phyloP scores from a whole-genome alignment of 2,797 vertebrate genomes.

The Delichon dasypus region DNA sequence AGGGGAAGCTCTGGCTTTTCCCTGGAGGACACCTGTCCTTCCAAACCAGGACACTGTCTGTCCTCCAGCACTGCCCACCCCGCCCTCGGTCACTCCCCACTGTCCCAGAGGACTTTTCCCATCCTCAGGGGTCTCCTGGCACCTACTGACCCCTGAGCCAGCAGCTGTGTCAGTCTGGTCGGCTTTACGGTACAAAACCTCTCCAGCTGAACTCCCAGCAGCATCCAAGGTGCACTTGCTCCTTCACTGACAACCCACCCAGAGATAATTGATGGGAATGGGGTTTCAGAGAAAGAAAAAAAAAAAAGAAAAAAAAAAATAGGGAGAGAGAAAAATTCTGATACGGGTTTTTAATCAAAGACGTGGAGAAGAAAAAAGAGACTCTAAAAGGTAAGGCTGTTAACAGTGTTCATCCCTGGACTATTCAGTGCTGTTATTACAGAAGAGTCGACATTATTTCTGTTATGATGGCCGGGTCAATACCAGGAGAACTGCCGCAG shows the following conservation, averaged over 20 bases:
- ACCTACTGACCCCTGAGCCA: fast-evolving
- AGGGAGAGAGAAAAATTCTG: not conserved
- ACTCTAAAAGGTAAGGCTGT: fast-evolving
- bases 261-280: not conserved
- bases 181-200: fast-evolving
- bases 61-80: not conserved
- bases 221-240: not conserved
- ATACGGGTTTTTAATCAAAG: not conserved
- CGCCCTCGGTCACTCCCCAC: not conserved
- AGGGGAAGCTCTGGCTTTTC: not conserved
- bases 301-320: not conserved
- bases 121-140: not conserved
- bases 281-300: no score
- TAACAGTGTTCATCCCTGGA: not conserved
- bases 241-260: not conserved
- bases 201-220: not conserved
- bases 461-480: not conserved
- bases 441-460: not conserved
- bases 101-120: fast-evolving
- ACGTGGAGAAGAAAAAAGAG: fast-evolving
- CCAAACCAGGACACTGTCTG: not conserved
- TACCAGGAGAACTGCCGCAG: not conserved
- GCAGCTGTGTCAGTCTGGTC: fast-evolving
- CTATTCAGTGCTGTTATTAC: fast-evolving
- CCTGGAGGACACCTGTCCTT: not conserved